These are phyloP conservation scores for Sinocyclocheilus grahami DNA, from an alignment of 2,113 vertebrate genomes.

Conservation along the genomic window DNA sequence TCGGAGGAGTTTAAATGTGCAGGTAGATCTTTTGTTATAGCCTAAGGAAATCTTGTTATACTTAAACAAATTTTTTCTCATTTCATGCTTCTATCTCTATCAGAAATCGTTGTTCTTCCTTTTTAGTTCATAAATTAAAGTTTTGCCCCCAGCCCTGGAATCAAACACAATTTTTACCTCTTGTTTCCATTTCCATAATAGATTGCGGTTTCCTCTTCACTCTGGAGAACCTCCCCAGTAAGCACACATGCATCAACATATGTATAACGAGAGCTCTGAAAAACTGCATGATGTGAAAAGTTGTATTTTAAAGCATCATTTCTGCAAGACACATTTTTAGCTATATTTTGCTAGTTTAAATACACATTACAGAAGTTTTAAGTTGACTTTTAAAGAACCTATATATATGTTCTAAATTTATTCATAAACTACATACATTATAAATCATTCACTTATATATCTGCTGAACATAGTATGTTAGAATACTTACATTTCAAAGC, in stretches of 20 bases:
- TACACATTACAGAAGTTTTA: not conserved
- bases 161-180: not conserved
- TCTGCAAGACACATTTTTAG: not conserved
- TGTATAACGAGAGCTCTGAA: not conserved
- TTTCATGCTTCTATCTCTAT: not conserved
- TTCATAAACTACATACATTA: not conserved
- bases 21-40: not conserved
- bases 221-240: not conserved
- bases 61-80: not conserved
- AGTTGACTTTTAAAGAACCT: not conserved
- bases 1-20: not conserved
- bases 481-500: too few species aligned
- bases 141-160: not conserved
- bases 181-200: not conserved
- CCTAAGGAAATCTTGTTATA: not conserved
- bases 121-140: slow-evolving; percentile 4
- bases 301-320: not conserved
- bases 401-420: too few species aligned
- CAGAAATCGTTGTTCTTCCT: not conserved
- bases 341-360: not conserved
- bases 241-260: not conserved
- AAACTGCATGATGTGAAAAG: not conserved
- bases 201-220: not conserved
- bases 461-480: too few species aligned
- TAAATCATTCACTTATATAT: too few species aligned